These are phyloP conservation scores for Pleuronectes platessa DNA, from an alignment of 2,113 vertebrate genomes.

Conservation along the genomic window DNA sequence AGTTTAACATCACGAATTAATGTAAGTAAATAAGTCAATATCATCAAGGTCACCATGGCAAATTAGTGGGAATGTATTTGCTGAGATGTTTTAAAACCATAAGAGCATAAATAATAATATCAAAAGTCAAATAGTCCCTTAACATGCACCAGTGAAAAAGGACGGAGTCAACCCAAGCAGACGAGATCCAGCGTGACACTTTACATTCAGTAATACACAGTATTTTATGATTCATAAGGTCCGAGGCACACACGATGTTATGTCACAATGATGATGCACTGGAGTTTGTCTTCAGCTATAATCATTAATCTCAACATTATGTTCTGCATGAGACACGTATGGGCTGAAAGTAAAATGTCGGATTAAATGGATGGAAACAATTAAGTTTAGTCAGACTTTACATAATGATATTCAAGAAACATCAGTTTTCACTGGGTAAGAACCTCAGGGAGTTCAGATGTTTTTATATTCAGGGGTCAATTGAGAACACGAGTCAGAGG, in stretches of 20 bases:
- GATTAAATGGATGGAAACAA: background rate
- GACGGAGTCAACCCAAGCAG: background rate
- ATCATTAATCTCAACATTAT: background rate
- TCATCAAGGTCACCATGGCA: background rate
- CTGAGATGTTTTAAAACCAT: background rate
- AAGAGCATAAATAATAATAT: background rate
- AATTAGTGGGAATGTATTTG: background rate
- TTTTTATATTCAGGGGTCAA: background rate
- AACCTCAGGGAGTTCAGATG: background rate
- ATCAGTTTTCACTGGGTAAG: background rate
- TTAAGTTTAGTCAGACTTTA: background rate
- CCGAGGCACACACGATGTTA: slow-evolving; percentile 11
- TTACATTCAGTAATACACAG: slow-evolving; percentile 11
- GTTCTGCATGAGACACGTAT: background rate
- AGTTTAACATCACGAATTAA: no score
- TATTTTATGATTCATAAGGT: slow-evolving; percentile 33
- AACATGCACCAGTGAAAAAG: background rate
- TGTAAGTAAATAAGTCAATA: background rate
- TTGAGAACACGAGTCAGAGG: background rate
- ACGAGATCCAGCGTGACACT: slow-evolving; percentile 21
- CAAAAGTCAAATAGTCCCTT: background rate
- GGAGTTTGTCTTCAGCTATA: background rate
- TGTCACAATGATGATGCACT: slow-evolving; percentile 2
- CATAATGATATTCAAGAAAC: background rate
- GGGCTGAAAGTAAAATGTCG: background rate